Evolutionary conservation across 2,113 vertebrate species (phyloP).

Genomic region (Apteryx mantelli): DNA sequence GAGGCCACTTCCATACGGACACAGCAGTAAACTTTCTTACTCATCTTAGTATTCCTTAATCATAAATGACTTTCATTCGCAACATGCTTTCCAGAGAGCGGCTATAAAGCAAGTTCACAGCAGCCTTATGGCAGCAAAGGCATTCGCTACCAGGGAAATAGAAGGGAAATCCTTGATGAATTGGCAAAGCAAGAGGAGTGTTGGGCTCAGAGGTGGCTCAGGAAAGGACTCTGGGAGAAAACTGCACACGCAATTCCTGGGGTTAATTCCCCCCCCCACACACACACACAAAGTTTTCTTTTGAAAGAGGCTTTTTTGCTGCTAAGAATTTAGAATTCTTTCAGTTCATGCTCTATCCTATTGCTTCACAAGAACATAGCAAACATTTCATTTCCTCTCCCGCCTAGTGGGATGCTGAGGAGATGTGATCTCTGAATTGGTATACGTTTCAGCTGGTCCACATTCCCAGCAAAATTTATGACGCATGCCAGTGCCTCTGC

Average conservation of each 20-base stretch:
- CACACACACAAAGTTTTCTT: background rate
- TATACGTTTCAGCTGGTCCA: constrained; percentile 38
- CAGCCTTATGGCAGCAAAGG: background rate
- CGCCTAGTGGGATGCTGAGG: constrained; percentile 23
- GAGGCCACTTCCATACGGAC: background rate
- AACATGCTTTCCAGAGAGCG: background rate
- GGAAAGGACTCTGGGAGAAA: background rate
- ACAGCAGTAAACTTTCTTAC: background rate
- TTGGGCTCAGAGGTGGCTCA: background rate
- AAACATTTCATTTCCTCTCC: constrained; percentile 54
- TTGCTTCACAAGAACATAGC: constrained; percentile 15
- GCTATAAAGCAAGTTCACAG: background rate
- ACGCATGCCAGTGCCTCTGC: background rate
- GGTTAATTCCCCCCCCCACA: background rate
- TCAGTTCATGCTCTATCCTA: rapidly evolving
- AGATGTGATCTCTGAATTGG: constrained; percentile 51
- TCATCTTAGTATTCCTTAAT: background rate
- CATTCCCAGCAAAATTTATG: constrained; percentile 57
- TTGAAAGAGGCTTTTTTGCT: background rate
- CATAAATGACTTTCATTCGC: background rate
- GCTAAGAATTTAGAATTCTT: background rate
- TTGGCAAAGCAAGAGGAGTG: background rate
- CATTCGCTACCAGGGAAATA: background rate
- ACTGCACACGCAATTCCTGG: background rate
- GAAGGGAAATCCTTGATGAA: background rate